phyloP scores from a whole-genome alignment of 2,113 vertebrate genomes.

The Nansenia antarctica region DNA sequence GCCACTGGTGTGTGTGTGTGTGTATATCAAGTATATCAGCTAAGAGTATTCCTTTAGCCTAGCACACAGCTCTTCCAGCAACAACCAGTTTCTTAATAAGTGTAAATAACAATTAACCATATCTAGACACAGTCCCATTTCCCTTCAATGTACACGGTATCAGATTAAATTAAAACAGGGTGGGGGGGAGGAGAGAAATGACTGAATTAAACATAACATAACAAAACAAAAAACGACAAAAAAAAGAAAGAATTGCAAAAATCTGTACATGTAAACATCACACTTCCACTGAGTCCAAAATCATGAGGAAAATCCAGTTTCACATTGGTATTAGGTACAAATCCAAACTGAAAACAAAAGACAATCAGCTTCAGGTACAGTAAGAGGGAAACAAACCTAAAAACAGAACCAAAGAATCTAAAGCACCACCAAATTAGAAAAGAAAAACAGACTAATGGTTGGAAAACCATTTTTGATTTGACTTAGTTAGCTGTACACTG shows the following conservation, averaged over 20 bases:
- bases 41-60: conserved; percentile 14
- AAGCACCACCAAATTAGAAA: conserved; percentile 97
- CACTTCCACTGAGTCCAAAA: conserved; percentile 99
- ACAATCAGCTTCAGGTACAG: conserved; percentile 68
- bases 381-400: conserved; percentile 75
- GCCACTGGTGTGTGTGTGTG: conserved; percentile 47
- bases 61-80: conserved; percentile 27
- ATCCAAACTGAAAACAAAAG: conserved; percentile 45
- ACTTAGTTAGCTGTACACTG: conserved; percentile 77
- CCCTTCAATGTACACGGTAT: conserved; percentile 59
- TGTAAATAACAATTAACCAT: conserved; percentile 36
- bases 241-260: conserved; percentile 78
- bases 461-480: conserved; percentile 80
- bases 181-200: conserved; percentile 21
- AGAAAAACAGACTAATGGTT: conserved; percentile 79
- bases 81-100: conserved; percentile 12
- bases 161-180: conserved; percentile 47
- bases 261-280: conserved; percentile 99
- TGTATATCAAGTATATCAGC: conserved; percentile 52
- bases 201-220: conserved; percentile 34
- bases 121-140: conserved; percentile 62
- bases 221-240: conserved; percentile 46
- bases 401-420: conserved; percentile 82
- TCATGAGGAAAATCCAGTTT: conserved; percentile 94
- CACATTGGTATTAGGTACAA: conserved; percentile 96